Evolutionary conservation across 92 coral and sea anemone species (phyloP).

Genomic region (Zoanthus solanderi): DNA sequence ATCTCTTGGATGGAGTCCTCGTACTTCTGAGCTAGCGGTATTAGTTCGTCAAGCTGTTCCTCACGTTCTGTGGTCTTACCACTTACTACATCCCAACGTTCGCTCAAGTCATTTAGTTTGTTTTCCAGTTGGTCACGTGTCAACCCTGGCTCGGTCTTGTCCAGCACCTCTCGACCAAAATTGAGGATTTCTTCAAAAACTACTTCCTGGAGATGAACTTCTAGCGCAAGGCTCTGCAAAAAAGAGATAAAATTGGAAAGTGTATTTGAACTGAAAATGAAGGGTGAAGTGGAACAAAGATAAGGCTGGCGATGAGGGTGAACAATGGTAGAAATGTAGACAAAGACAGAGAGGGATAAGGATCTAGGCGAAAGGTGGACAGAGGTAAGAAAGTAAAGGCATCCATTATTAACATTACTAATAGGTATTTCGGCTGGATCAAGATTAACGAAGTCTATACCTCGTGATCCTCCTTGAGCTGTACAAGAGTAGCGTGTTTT

Average conservation of each 20-base stretch:
- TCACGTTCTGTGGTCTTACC: conserved; percentile 78
- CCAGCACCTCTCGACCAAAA: conserved; percentile 82
- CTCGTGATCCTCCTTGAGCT: conserved; percentile 94
- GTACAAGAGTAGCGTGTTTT: conserved; percentile 72
- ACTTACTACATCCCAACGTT: conserved; percentile 80
- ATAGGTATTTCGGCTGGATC: no score
- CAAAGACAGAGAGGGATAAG: no score
- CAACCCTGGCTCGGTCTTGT: conserved; percentile 78
- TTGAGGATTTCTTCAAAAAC: conserved; percentile 81
- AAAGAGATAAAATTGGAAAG: neutral
- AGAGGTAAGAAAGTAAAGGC: no score
- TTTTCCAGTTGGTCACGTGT: conserved; percentile 73
- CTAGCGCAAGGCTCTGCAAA: conserved; percentile 81
- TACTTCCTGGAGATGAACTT: conserved; percentile 83
- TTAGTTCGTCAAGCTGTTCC: conserved; percentile 86
- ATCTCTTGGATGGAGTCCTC: conserved; percentile 79
- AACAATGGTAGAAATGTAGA: no score
- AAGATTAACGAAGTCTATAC: conserved; percentile 39
- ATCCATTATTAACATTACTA: no score
- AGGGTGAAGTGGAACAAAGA: neutral
- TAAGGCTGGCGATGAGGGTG: neutral
- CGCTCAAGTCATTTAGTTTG: conserved; percentile 71
- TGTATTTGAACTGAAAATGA: no score
- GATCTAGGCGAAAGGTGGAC: no score
- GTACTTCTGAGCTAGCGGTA: conserved; percentile 90